phyloP scores from a whole-genome alignment of 2,113 vertebrate species.

The Petrocephalus microphthalmus region DNA sequence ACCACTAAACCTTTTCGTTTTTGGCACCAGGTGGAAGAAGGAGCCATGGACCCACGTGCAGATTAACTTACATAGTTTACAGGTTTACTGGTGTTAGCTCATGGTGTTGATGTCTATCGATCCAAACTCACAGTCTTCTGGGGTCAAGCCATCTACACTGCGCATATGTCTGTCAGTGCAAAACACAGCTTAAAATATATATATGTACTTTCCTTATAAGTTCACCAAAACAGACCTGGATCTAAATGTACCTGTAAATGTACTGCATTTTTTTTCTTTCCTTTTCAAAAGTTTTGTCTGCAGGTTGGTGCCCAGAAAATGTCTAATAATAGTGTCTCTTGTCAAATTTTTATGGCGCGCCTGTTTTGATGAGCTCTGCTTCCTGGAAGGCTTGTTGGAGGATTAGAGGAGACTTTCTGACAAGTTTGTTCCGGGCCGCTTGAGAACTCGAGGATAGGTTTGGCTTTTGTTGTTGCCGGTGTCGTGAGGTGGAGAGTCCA shows the following conservation, averaged over 20 bases:
- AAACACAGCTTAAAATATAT: conserved; percentile 1
- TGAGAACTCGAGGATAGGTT: background rate
- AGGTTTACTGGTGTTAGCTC: conserved; percentile 28
- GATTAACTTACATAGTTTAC: background rate
- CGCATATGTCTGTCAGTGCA: background rate
- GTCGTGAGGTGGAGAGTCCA: background rate
- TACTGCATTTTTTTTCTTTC: background rate
- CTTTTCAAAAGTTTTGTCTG: background rate
- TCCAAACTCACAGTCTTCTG: background rate
- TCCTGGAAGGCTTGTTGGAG: background rate
- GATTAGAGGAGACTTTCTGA: background rate
- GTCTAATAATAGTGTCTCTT: background rate
- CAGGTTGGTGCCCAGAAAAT: background rate
- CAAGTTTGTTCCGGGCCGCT: background rate
- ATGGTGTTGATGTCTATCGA: background rate
- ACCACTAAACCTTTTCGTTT: background rate
- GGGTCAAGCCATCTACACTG: background rate
- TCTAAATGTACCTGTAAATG: background rate
- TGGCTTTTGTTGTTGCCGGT: background rate
- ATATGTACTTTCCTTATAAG: conserved; percentile 1
- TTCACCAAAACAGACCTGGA: background rate
- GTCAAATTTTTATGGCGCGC: background rate
- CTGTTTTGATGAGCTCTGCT: conserved; percentile 10
- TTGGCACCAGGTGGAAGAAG: background rate
- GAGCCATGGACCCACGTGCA: background rate